Conservation (phyloP, 2,888 invertebrate genomes). For the Horisme vitalbata region DNA sequence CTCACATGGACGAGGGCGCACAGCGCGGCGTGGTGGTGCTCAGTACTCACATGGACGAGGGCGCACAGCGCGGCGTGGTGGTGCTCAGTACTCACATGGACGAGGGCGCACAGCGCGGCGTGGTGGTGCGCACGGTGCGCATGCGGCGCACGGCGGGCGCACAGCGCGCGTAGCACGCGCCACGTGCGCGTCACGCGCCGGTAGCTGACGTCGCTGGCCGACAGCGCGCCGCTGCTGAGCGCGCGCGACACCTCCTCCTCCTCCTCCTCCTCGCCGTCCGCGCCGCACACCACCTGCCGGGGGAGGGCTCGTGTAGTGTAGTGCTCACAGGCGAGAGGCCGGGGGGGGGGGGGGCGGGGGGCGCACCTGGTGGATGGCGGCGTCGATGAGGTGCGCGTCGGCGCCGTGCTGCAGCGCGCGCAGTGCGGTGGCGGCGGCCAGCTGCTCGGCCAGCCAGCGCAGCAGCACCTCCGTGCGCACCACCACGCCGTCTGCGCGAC, state of each 20-base stretch:
- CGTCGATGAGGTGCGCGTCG: conserved; percentile 59
- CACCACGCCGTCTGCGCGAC: conserved; percentile 48
- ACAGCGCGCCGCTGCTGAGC: conserved; percentile 55
- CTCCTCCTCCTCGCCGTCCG: conserved; percentile 43
- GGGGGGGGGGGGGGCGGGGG: too few relatives aligned
- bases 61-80: neutral
- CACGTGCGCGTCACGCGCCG: conserved; percentile 56
- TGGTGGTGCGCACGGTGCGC: conserved; percentile 40
- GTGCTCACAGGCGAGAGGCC: too few relatives aligned
- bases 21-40: too few relatives aligned
- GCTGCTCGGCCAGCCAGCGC: conserved; percentile 90
- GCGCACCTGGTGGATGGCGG: conserved; percentile 58
- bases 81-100: conserved; percentile 37
- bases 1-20: neutral
- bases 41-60: neutral
- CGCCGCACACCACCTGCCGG: conserved; percentile 81
- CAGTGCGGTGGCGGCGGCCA: conserved; percentile 88
- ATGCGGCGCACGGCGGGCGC: conserved; percentile 35
- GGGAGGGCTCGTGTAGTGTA: neutral
- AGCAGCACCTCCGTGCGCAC: conserved; percentile 78
- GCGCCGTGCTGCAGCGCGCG: conserved; percentile 80
- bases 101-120: conserved; percentile 22
- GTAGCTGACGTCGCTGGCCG: conserved; percentile 63
- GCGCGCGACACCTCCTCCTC: conserved; percentile 51
- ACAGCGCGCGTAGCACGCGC: conserved; percentile 54